A percentile compares a stretch with the other conserved stretches of the same genome.
phyloP scores from a whole-genome alignment of 1,140 invertebrate genomes.

The Trissolcus basalis region DNA sequence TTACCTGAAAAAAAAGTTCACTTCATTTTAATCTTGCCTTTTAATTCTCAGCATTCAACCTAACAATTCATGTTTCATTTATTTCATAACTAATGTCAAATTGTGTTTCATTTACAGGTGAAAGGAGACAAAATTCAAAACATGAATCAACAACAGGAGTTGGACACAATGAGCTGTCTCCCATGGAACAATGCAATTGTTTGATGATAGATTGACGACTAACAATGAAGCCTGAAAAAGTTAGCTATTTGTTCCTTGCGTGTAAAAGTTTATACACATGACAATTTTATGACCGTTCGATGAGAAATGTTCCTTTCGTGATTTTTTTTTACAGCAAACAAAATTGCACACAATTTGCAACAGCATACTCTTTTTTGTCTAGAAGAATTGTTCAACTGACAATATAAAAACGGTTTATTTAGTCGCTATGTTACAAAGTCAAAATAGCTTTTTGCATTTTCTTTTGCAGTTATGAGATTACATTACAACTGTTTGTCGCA shows the following conservation, averaged over 20 bases:
- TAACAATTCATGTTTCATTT: neutral
- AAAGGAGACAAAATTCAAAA: conserved; percentile 21
- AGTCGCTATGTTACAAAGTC: too few species aligned
- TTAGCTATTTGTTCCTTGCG: conserved; percentile 30
- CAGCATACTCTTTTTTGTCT: too few species aligned
- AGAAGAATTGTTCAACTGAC: too few species aligned
- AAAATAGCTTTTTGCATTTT: too few species aligned
- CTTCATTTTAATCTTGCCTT: conserved; percentile 13
- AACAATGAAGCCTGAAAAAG: conserved; percentile 20
- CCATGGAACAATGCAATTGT: conserved; percentile 32
- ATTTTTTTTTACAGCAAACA: neutral
- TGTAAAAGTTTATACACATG: conserved; percentile 22
- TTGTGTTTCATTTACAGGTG: neutral
- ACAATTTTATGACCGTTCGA: conserved; percentile 2
- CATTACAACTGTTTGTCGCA: too few species aligned
- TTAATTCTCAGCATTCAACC: neutral
- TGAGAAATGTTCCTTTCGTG: conserved; percentile 10
- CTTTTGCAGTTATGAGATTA: too few species aligned
- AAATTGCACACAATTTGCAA: too few species aligned
- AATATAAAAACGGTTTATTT: too few species aligned
- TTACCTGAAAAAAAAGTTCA: conserved; percentile 51
- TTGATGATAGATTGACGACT: conserved; percentile 18
- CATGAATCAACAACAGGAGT: conserved; percentile 8
- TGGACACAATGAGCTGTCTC: conserved; percentile 23
- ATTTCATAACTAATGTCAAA: neutral